phyloP scores from a whole-genome alignment of 2,888 invertebrate genomes.

The Alloscopus bannaensis region DNA sequence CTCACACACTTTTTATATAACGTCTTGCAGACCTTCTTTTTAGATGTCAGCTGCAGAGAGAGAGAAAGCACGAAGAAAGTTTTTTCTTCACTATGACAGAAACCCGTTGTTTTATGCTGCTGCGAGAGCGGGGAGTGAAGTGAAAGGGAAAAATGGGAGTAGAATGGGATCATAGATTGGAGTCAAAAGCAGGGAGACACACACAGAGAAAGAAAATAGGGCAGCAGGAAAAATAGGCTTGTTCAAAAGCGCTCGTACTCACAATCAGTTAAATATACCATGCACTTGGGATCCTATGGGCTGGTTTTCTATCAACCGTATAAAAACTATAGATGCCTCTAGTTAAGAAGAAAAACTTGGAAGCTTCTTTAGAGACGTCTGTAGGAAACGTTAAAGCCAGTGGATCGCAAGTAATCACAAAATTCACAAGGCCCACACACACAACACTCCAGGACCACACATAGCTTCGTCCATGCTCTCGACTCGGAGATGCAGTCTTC shows the following conservation, averaged over 20 bases:
- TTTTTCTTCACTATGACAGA: neutral
- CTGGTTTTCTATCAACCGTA: neutral
- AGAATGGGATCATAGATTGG: slow-evolving; percentile 2
- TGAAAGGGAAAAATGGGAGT: slow-evolving; percentile 17
- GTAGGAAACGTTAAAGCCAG: no score
- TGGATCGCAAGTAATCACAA: no score
- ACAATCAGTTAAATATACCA: no score
- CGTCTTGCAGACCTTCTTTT: no score
- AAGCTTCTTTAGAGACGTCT: no score
- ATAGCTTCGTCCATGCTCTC: no score
- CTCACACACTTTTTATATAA: neutral
- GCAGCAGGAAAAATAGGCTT: neutral
- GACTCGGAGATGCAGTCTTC: neutral
- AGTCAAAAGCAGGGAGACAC: slow-evolving; percentile 9
- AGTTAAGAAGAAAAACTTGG: no score
- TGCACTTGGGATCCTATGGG: neutral
- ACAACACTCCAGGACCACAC: no score
- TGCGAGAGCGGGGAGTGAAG: neutral
- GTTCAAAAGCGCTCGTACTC: no score
- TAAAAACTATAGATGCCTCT: slow-evolving; percentile 1
- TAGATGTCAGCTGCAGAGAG: slow-evolving; percentile 8
- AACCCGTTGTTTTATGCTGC: neutral
- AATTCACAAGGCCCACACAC: no score
- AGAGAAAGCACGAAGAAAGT: neutral
- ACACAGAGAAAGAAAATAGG: slow-evolving; percentile 5